Evolutionary conservation across 1,140 invertebrate genomes (phyloP).

Genomic region (Tetramorium simillimum): DNA sequence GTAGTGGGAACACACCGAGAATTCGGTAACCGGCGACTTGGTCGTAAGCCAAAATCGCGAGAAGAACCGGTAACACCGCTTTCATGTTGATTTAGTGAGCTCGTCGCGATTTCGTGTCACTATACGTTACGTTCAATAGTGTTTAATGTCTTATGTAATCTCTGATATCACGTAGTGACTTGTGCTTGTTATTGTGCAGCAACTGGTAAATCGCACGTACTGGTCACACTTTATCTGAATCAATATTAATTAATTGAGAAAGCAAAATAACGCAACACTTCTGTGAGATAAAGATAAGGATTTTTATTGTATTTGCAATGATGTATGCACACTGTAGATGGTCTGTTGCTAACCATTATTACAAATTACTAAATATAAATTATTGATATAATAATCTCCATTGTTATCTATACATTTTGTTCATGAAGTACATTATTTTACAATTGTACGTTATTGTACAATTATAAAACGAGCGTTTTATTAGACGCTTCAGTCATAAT

Average conservation of each 20-base stretch:
- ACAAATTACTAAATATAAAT: background rate
- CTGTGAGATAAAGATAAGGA: background rate
- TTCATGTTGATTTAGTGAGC: constrained; percentile 36
- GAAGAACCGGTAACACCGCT: background rate
- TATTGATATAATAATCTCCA: background rate
- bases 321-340: background rate
- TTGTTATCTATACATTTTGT: background rate
- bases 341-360: background rate
- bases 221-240: background rate
- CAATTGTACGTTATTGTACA: no score
- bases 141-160: background rate
- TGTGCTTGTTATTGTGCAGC: background rate
- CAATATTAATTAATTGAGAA: background rate
- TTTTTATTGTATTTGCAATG: background rate
- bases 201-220: background rate
- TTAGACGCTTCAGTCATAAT: no score
- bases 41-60: constrained; percentile 10
- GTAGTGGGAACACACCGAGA: constrained; percentile 79
- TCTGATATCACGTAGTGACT: background rate
- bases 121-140: background rate
- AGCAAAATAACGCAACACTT: background rate
- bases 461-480: no score
- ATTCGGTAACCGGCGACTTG: constrained; percentile 66
- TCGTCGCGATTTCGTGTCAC: background rate
- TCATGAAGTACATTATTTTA: no score